Conservation (phyloP, 2,888 invertebrate genomes). For the Thereva unica region DNA sequence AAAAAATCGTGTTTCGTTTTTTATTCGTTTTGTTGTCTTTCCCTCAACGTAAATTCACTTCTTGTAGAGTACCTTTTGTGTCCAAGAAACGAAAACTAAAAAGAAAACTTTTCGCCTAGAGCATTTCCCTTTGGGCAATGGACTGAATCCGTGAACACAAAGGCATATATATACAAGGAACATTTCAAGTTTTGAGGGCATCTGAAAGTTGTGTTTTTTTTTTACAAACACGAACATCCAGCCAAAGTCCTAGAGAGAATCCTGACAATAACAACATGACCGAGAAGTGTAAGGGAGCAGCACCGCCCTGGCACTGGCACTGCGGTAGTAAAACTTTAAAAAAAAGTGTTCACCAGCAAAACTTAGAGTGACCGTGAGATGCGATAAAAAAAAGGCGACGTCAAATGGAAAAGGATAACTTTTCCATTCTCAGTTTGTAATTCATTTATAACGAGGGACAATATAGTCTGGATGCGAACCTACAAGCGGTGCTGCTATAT, state of each 20-base stretch:
- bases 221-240: slow-evolving; percentile 32
- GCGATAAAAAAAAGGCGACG: slow-evolving; percentile 22
- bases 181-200: slow-evolving; percentile 28
- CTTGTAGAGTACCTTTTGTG: slow-evolving; percentile 21
- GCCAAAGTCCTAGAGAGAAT: slow-evolving; percentile 9
- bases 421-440: slow-evolving; percentile 34
- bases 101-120: slow-evolving; percentile 23
- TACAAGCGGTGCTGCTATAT: slow-evolving; percentile 2
- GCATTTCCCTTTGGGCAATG: slow-evolving; percentile 17
- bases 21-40: slow-evolving; percentile 1
- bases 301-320: not conserved
- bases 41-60: slow-evolving; percentile 20
- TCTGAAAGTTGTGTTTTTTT: slow-evolving; percentile 12
- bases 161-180: slow-evolving; percentile 26
- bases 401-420: slow-evolving; percentile 33
- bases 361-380: slow-evolving; percentile 29
- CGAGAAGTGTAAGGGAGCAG: slow-evolving; percentile 18
- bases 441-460: slow-evolving; percentile 31
- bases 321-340: slow-evolving; percentile 31
- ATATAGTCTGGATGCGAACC: slow-evolving; percentile 36
- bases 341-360: slow-evolving; percentile 27
- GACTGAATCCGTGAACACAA: slow-evolving; percentile 24
- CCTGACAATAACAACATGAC: slow-evolving; percentile 33
- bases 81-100: slow-evolving; percentile 21
- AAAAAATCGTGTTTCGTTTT: too few species aligned